Evolutionary conservation across 2,113 vertebrate species (phyloP), one percentile per base, ranked within the genome.

Genomic region (Typhlomys cinereus): DNA sequence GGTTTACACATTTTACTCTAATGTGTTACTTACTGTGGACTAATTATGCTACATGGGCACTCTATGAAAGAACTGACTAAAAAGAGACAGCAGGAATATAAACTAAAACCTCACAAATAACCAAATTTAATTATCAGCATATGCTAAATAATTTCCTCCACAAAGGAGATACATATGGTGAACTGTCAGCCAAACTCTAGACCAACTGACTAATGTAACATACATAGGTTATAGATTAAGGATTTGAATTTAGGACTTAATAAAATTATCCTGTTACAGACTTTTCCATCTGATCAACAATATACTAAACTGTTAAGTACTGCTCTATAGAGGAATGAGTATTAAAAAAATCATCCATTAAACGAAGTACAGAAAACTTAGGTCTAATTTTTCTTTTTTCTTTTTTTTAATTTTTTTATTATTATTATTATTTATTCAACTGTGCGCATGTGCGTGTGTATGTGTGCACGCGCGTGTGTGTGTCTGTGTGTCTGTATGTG

Each of bases 301-400:
- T 66, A 48, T 48, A 90, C 7, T 41, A 61, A 75, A 70, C 4
- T 80, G 11, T 36, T 4, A 14, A 57, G n/a, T 86, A 84, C 0
- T 80, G 5, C 15, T 87, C 61, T 61, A 67, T 46, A 10, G 44
- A 90, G 61, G 9, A 90, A 86, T 41, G 9, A 91, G 8, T 75
- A 82, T 59, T n/a, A 69, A 83, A 73, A 85, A 79, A 71, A 62
- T 89, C 31, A 89, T 54, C 50, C 87, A 75, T 82, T 39, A 86
- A 66, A 88, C 18, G 84, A 86, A 87, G 41, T 61, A 85, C 10
- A 74, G 46, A 39, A 36, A 4, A 23, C 0, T 9, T 75, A 23
- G 73, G 23, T 67, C 2, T 48, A 94, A 73, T 84, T 84, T 89
- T 88, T 86, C 73, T 71, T 71, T n/a, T n/a, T n/a, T n/a, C n/a